A percentile compares a stretch with the other conserved stretches of the same genome.
Conservation (phyloP, 1,140 invertebrate genomes). For the Agraylea sexmaculata region DNA sequence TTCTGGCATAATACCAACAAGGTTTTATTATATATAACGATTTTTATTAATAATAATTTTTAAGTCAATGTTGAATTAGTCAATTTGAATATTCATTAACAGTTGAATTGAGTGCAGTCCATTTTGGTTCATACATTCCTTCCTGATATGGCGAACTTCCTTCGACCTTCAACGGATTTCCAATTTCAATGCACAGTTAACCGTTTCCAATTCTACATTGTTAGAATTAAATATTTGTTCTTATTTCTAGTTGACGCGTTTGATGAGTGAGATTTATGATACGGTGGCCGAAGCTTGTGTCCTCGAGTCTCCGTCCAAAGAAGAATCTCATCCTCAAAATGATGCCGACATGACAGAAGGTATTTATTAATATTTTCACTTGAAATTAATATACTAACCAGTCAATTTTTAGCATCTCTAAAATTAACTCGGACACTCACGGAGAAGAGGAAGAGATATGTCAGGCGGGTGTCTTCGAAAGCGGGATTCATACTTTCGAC, state of each 20-base stretch:
- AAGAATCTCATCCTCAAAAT: slow-evolving; percentile 6
- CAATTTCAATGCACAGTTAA: not conserved
- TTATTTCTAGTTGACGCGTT: slow-evolving; percentile 30
- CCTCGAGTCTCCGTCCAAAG: slow-evolving; percentile 24
- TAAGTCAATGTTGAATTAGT: no score
- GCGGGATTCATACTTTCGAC: slow-evolving; percentile 28
- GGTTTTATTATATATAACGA: no score
- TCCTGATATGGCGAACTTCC: no score
- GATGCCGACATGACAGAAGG: slow-evolving; percentile 23
- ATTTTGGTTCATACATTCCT: no score
- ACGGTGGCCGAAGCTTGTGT: slow-evolving; percentile 36
- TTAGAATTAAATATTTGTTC: slow-evolving; percentile 6
- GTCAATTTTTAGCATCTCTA: slow-evolving; percentile 31
- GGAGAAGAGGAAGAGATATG: slow-evolving; percentile 49
- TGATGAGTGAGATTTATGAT: slow-evolving; percentile 39
- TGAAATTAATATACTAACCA: slow-evolving; percentile 2
- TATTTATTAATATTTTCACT: slow-evolving; percentile 20
- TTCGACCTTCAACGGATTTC: no score
- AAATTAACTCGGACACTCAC: slow-evolving; percentile 39
- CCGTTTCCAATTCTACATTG: not conserved
- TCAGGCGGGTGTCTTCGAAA: slow-evolving; percentile 40
- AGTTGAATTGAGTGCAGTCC: no score
- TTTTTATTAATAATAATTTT: no score
- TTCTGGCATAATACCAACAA: no score
- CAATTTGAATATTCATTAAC: no score